Evolutionary conservation across 2,113 vertebrate genomes (phyloP), one percentile per base, ranked within the genome.

Genomic region (Piaya cayana): DNA sequence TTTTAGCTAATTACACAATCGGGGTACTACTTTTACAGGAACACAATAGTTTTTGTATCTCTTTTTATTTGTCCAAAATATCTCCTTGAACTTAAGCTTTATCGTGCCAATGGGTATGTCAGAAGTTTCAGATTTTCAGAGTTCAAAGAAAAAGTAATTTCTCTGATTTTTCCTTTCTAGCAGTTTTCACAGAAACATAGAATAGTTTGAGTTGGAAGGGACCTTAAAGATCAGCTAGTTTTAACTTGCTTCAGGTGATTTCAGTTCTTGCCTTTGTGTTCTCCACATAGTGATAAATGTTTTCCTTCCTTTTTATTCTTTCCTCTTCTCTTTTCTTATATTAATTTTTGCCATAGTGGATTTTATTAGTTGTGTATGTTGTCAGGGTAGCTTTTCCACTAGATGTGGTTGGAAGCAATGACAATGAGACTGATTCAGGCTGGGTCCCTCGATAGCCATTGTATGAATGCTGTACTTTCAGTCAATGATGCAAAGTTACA

Each of bases 21-120:
- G 18, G 29, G 22, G 14, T 30, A 16, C 7, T 50, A 55, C 11
- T 18, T 94, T 76, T 91, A 86, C 43, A 86, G 9, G 27, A 74
- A 36, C 15, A 14, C 1, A 0, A 1, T 49, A 7, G 11, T 10
- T 82, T 77, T 59, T 53, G 2, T 25, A 2, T 26, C 29, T 69
- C 19, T 34, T 55, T 82, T 67, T 23, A 15, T 72, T 55, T 49
- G 15, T 45, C 25, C 9, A 63, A 56, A 71, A 52, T n/a, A 27
- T 7, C 26, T 56, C 47, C 37, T 67, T 43, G 15, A 81, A 64
- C 32, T 59, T 65, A 21, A 59, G 20, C 4, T 68, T 83, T 27
- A 29, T 78, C 27, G 17, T 30, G 17, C 29, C 53, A 64, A 62
- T 7, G 64, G 13, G 14, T 30, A 21, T 8, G 17, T 36, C 16